Percentiles rank a stretch among this genome's conserved stretches.
phyloP scores from a whole-genome alignment of 2,888 invertebrate genomes.

The Dugesia japonica region DNA sequence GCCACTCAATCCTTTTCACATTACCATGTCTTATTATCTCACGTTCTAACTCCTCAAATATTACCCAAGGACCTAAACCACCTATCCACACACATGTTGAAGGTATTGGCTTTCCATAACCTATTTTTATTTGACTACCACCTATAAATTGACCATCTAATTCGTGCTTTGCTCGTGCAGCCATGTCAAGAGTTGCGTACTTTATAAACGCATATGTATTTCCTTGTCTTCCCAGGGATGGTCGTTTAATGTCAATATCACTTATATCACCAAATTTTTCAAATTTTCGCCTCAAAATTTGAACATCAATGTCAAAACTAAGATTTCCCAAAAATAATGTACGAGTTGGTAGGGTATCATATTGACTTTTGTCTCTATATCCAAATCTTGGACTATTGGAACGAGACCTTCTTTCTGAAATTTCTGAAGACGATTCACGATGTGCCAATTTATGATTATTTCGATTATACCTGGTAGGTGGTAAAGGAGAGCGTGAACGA shows the following conservation, averaged over 20 bases:
- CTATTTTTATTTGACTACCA: constrained; percentile 93
- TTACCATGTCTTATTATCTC: constrained; percentile 95
- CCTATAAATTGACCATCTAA: constrained; percentile 89
- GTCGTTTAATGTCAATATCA: constrained; percentile 90
- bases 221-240: constrained; percentile 63
- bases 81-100: constrained; percentile 94
- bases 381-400: not conserved
- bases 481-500: not conserved
- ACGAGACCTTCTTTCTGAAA: not conserved
- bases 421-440: not conserved
- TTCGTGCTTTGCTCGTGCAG: constrained; percentile 77
- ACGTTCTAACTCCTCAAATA: constrained; percentile 71
- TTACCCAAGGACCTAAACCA: constrained; percentile 85
- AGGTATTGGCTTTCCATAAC: constrained; percentile 94
- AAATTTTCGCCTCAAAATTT: constrained; percentile 68
- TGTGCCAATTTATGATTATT: not conserved
- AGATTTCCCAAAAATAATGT: constrained; percentile 93
- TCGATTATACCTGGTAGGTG: not conserved
- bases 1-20: constrained; percentile 90
- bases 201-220: constrained; percentile 93
- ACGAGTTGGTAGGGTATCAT: constrained; percentile 81
- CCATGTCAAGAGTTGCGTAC: constrained; percentile 71
- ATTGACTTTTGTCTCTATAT: constrained; percentile 51
- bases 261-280: constrained; percentile 85
- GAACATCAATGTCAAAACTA: constrained; percentile 88